These are phyloP conservation scores for Drosophila antonietae DNA, from an alignment of 2,888 invertebrate genomes.

Conservation along the genomic window DNA sequence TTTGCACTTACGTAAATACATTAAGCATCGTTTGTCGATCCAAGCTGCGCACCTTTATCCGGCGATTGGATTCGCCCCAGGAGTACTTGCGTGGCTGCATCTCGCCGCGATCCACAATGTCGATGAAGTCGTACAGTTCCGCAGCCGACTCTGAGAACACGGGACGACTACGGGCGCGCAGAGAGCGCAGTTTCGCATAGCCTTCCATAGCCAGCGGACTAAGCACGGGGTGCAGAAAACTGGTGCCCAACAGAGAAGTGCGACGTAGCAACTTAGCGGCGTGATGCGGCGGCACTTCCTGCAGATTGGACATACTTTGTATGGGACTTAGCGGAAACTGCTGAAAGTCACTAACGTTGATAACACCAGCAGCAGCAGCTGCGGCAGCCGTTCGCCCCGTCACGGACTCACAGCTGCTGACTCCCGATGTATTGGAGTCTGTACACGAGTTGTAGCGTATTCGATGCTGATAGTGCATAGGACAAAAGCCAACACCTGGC, in stretches of 20 bases:
- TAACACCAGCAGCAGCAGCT: slow-evolving; percentile 87
- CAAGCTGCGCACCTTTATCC: slow-evolving; percentile 82
- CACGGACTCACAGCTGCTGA: slow-evolving; percentile 92
- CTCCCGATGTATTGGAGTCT: slow-evolving; percentile 93
- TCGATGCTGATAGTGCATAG: slow-evolving; percentile 84
- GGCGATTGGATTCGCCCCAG: slow-evolving; percentile 81
- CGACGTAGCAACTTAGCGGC: slow-evolving; percentile 71
- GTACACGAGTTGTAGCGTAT: slow-evolving; percentile 87
- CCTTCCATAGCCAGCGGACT: slow-evolving; percentile 91
- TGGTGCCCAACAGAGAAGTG: slow-evolving; percentile 80
- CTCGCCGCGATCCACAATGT: slow-evolving; percentile 71
- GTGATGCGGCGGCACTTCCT: slow-evolving; percentile 84
- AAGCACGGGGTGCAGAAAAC: slow-evolving; percentile 84
- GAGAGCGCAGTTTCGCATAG: slow-evolving; percentile 89
- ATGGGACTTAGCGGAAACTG: slow-evolving; percentile 94
- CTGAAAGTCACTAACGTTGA: slow-evolving; percentile 88
- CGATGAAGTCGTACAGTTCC: slow-evolving; percentile 86
- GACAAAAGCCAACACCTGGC: slow-evolving; percentile 35
- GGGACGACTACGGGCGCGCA: slow-evolving; percentile 89
- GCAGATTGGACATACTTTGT: slow-evolving; percentile 92
- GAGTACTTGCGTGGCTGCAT: slow-evolving; percentile 78
- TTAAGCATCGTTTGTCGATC: slow-evolving; percentile 82
- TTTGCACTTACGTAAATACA: slow-evolving; percentile 72
- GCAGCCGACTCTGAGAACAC: slow-evolving; percentile 88
- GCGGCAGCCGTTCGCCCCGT: slow-evolving; percentile 87